phyloP scores from a whole-genome alignment of 1,140 invertebrate genomes.

The Aphidius gifuensis region DNA sequence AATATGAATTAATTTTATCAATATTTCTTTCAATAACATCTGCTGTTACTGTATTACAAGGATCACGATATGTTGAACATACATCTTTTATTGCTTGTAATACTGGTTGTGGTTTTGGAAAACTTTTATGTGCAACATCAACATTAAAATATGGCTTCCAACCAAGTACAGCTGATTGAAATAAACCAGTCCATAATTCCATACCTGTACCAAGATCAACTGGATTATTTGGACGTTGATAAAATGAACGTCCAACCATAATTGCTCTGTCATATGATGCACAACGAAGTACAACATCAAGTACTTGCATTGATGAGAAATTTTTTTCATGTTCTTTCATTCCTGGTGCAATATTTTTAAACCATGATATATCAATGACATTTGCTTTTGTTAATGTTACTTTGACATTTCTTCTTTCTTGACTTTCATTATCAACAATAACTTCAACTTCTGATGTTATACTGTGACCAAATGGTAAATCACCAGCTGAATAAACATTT shows the following conservation, averaged over 20 bases:
- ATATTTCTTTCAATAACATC: neutral
- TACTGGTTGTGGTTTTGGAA: constrained; percentile 56
- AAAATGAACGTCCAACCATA: constrained; percentile 56
- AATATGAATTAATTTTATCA: constrained; percentile 24
- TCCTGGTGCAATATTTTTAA: constrained; percentile 53
- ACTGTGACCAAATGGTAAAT: constrained; percentile 33
- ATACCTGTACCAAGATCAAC: constrained; percentile 59
- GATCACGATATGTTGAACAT: neutral
- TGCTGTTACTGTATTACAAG: neutral
- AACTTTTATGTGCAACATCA: constrained; percentile 71
- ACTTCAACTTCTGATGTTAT: constrained; percentile 32
- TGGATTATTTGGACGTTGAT: constrained; percentile 45
- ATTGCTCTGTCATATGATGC: constrained; percentile 35
- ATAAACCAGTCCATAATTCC: constrained; percentile 71
- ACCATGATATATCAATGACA: constrained; percentile 56
- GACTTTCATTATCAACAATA: constrained; percentile 44
- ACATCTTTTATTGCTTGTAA: constrained; percentile 46
- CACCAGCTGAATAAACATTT: constrained; percentile 58
- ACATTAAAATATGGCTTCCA: constrained; percentile 72
- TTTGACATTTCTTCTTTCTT: constrained; percentile 54
- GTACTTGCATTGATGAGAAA: constrained; percentile 68
- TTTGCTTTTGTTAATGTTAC: constrained; percentile 61
- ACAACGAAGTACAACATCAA: constrained; percentile 80
- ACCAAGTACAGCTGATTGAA: constrained; percentile 71
- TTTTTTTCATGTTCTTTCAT: constrained; percentile 52